Evolutionary conservation across 2,888 invertebrate genomes (phyloP).

Genomic region (Heliothis peltigera): DNA sequence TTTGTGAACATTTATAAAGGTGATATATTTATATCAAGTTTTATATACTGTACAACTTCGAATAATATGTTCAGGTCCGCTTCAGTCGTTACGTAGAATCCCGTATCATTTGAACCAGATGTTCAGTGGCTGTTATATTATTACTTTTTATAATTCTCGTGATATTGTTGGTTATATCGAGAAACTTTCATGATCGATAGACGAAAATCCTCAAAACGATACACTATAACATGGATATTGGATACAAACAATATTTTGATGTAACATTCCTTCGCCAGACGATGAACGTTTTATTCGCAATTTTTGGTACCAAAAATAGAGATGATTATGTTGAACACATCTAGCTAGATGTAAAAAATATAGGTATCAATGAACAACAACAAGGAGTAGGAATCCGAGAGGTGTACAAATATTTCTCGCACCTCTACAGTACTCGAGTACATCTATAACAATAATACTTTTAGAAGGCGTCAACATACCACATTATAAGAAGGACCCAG

Average conservation of each 20-base stretch:
- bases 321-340: constrained; percentile 87
- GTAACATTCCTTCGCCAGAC: constrained; percentile 67
- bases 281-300: constrained; percentile 58
- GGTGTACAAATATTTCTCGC: constrained; percentile 88
- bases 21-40: constrained; percentile 45
- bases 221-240: constrained; percentile 59
- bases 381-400: constrained; percentile 88
- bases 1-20: constrained; percentile 38
- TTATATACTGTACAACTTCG: constrained; percentile 49
- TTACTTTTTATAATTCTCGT: constrained; percentile 18
- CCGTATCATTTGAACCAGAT: constrained; percentile 22
- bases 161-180: constrained; percentile 27
- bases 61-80: constrained; percentile 58
- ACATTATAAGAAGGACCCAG: constrained; percentile 82
- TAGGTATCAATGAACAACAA: constrained; percentile 89
- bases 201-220: constrained; percentile 49
- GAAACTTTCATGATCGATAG: constrained; percentile 55
- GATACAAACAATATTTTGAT: constrained; percentile 59
- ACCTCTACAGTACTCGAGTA: constrained; percentile 85
- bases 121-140: constrained; percentile 25
- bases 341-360: constrained; percentile 89
- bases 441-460: constrained; percentile 89
- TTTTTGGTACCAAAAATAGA: constrained; percentile 88
- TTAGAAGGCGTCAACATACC: constrained; percentile 88
- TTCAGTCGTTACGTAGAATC: constrained; percentile 66